Conservation (phyloP, 1,140 invertebrate genomes). For the Chrysoperla carnea region DNA sequence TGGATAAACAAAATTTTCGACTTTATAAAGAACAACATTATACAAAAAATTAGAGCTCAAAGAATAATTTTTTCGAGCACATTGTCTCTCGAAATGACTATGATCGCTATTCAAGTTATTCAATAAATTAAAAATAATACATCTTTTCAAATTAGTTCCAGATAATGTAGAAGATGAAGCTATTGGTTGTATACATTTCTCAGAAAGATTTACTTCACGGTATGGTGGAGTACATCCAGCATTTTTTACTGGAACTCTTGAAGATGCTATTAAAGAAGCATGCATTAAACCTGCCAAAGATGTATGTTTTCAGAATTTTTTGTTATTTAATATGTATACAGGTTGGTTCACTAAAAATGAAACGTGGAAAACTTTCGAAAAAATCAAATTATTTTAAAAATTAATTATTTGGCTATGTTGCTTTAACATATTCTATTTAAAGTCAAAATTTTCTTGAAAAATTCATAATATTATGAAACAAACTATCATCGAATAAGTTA, state of each 20-base stretch:
- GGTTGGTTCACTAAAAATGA: not conserved
- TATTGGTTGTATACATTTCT: conserved; percentile 71
- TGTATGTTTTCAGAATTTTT: conserved; percentile 30
- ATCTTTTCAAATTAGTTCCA: conserved; percentile 43
- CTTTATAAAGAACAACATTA: too few relatives aligned
- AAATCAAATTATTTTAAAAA: not conserved
- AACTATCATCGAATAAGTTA: too few relatives aligned
- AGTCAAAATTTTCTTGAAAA: too few relatives aligned
- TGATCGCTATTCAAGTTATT: too few relatives aligned
- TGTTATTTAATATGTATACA: conserved; percentile 1
- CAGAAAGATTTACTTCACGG: conserved; percentile 61
- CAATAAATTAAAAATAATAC: too few relatives aligned
- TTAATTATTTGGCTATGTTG: too few relatives aligned
- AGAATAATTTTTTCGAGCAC: too few relatives aligned
- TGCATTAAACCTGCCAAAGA: conserved; percentile 74
- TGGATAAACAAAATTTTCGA: too few relatives aligned
- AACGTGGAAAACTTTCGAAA: not conserved
- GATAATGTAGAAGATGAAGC: conserved; percentile 72
- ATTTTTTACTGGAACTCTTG: conserved; percentile 79
- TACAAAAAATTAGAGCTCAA: too few relatives aligned
- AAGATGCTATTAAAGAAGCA: conserved; percentile 77
- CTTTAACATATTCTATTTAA: too few relatives aligned
- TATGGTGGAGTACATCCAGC: conserved; percentile 70
- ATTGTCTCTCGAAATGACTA: too few relatives aligned
- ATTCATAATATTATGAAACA: too few relatives aligned